Evolutionary conservation across 2,888 invertebrate genomes (phyloP).

Genomic region (Drosophila parthenogenetica): DNA sequence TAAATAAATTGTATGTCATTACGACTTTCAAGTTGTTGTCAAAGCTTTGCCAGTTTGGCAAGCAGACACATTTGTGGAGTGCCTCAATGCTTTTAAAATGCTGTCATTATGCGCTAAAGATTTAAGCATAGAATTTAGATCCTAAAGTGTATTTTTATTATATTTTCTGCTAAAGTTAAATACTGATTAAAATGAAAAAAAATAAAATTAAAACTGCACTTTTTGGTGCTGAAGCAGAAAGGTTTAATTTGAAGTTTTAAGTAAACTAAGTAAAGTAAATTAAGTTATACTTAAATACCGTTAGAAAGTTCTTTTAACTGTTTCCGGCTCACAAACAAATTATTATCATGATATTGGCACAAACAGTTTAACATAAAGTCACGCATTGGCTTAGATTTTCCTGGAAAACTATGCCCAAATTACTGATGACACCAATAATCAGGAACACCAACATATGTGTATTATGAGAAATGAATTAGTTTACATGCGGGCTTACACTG

Average conservation of each 20-base stretch:
- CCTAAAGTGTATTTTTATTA: neutral
- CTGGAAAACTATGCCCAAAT: conserved; percentile 27
- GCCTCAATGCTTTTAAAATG: conserved; percentile 11
- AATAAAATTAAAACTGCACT: too few relatives aligned
- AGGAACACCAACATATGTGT: conserved; percentile 55
- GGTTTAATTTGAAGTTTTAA: too few relatives aligned
- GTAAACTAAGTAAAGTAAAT: too few relatives aligned
- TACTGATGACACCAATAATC: conserved; percentile 64
- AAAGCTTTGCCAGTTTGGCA: conserved; percentile 8
- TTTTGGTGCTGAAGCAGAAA: too few relatives aligned
- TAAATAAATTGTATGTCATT: conserved; percentile 75
- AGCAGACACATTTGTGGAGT: conserved; percentile 42
- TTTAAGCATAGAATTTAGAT: neutral
- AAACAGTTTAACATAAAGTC: conserved; percentile 54
- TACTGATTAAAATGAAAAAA: too few relatives aligned
- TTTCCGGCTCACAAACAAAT: conserved; percentile 12
- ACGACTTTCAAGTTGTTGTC: conserved; percentile 56
- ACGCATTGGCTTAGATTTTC: neutral
- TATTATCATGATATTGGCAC: conserved; percentile 50
- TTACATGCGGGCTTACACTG: conserved; percentile 38
- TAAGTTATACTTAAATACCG: too few relatives aligned
- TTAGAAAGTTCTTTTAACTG: too few relatives aligned
- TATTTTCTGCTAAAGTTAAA: neutral
- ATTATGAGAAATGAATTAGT: conserved; percentile 61
- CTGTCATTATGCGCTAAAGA: conserved; percentile 12